Percentiles rank a stretch among this genome's conserved stretches.
phyloP scores from a whole-genome alignment of 1,140 invertebrate species.

The Brachionus calyciflorus region DNA sequence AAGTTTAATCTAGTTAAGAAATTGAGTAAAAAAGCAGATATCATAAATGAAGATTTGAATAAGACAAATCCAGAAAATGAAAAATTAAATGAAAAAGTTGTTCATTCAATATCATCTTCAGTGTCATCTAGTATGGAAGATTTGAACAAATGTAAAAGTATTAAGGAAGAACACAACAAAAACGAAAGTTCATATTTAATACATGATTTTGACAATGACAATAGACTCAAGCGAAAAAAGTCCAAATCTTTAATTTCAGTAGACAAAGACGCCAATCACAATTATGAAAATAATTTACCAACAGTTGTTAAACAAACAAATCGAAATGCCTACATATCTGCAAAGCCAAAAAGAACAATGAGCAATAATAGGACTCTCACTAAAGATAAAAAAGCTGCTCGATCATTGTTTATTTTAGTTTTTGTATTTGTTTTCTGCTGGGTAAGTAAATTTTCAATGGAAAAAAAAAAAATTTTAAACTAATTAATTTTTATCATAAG shows the following conservation, averaged over 20 bases:
- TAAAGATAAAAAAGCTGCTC: constrained; percentile 48
- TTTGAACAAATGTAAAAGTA: too few species aligned
- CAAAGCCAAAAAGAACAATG: constrained; percentile 34
- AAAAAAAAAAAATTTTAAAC: not conserved
- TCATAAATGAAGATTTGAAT: too few species aligned
- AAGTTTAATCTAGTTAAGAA: not conserved
- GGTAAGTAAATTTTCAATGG: constrained; percentile 6
- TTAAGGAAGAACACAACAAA: not conserved
- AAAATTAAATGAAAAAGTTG: too few species aligned
- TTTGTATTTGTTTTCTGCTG: constrained; percentile 48
- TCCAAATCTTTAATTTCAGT: too few species aligned
- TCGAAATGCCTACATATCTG: not conserved
- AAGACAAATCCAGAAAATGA: too few species aligned
- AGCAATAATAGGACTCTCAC: not conserved
- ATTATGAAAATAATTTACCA: not conserved
- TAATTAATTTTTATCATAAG: constrained; percentile 1
- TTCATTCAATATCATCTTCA: too few species aligned
- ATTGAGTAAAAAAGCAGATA: not conserved
- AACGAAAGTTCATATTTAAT: too few species aligned
- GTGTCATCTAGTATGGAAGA: too few species aligned
- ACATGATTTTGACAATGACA: too few species aligned
- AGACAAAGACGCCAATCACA: too few species aligned
- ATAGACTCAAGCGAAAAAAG: too few species aligned
- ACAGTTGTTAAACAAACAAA: too few species aligned
- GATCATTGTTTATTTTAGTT: constrained; percentile 48